Evolutionary conservation across 2,113 vertebrate species (phyloP), one percentile per base, ranked within the genome.

Genomic region (Pseudopodoces humilis): DNA sequence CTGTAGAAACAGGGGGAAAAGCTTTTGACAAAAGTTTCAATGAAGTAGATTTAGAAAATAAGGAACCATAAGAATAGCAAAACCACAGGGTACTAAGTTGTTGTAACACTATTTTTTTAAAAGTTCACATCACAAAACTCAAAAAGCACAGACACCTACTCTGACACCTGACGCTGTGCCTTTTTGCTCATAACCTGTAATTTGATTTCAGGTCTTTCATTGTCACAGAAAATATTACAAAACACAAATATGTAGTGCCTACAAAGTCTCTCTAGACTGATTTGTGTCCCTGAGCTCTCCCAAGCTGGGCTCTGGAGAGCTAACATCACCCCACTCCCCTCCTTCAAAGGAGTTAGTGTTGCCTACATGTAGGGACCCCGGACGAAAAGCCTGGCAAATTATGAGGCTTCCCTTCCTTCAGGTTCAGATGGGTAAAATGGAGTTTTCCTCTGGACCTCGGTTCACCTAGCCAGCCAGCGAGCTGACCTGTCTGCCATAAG

Each of bases 381-480:
- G 41, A 72, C 1, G 3, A 44, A 79, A 92, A 83, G 30, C 8
- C 27, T 49, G 22, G 17, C 25, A 63, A 31, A 44, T 75, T 56
- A 70, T 1, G 2, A 90, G 41, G 47, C 30, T 69, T 83, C 50
- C 62, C 8, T 74, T 85, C 24, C 15, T 97, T 72, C 56, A 81
- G 50, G n/a, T 96, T 81, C 72, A 87, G 43, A 52, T 35, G 39
- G 35, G 31, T 56, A 79, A 91, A 94, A 90, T 13, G 31, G 33
- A 75, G 37, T 59, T 88, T 96, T 30, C 23, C 74, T 62, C 91
- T 47, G 13, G 20, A 68, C 71, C 47, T 23, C 63, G 84, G 64
- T 81, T 88, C 92, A 94, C 67, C 88, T 85, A 95, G 78, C 87
- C 93, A 96, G 92, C 87, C 92, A 94, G 80, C 78, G 49, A 90